These are phyloP conservation scores for Astur gentilis DNA, from an alignment of 2,113 vertebrate species.

Conservation along the genomic window DNA sequence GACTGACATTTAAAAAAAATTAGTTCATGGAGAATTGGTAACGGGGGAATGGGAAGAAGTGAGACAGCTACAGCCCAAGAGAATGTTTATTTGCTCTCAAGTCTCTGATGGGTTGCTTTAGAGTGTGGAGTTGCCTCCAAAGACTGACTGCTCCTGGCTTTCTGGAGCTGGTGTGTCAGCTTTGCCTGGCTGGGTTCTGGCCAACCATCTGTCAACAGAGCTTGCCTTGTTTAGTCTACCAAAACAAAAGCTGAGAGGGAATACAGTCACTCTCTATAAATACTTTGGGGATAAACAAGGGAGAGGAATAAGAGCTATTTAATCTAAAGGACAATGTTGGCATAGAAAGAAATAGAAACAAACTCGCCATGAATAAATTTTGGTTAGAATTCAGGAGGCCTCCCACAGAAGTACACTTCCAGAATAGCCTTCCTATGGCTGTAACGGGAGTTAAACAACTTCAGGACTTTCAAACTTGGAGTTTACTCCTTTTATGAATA, in stretches of 20 bases:
- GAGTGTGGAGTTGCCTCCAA: neutral
- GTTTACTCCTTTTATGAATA: neutral
- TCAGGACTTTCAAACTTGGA: neutral
- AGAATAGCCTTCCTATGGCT: neutral
- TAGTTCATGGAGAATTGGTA: neutral
- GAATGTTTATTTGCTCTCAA: neutral
- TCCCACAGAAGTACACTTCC: neutral
- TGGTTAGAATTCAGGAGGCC: neutral
- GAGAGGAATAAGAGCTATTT: neutral
- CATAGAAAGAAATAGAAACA: neutral
- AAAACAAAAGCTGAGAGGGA: constrained; percentile 40
- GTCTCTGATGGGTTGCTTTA: neutral
- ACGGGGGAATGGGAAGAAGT: neutral
- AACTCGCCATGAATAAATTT: neutral
- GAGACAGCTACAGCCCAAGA: neutral
- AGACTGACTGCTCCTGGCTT: constrained; percentile 5
- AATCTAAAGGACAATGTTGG: neutral
- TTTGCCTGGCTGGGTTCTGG: neutral
- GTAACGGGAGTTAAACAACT: neutral
- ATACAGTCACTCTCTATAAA: neutral
- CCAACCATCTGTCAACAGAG: constrained; percentile 47
- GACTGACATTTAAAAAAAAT: neutral
- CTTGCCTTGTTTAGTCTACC: constrained; percentile 37
- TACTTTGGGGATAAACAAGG: neutral
- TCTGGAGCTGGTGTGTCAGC: constrained; percentile 18